Conservation (phyloP, 2,113 vertebrate genomes). For the Gasterosteus aculeatus region DNA sequence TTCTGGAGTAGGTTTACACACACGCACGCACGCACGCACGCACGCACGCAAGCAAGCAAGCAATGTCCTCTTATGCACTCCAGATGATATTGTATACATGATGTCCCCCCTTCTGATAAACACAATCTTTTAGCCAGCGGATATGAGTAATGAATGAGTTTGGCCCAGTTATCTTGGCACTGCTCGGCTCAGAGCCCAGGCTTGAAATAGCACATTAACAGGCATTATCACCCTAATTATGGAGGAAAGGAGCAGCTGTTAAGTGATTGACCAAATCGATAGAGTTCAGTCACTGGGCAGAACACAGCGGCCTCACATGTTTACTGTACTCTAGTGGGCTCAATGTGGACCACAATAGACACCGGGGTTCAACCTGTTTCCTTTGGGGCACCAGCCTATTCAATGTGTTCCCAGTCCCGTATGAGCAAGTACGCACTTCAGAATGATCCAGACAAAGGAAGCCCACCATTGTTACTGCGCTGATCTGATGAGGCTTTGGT, state of each 20-base stretch:
- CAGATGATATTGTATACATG: neutral
- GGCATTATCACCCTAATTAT: neutral
- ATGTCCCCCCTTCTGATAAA: slow-evolving; percentile 7
- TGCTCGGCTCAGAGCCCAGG: neutral
- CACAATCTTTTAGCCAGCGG: neutral
- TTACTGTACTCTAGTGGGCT: neutral
- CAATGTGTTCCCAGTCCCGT: neutral
- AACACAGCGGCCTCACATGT: neutral
- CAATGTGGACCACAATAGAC: neutral
- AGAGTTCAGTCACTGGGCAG: neutral
- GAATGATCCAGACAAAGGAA: neutral
- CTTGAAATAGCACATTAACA: slow-evolving; percentile 14
- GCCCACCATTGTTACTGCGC: neutral
- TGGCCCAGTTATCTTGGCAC: neutral
- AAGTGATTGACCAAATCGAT: slow-evolving; percentile 1
- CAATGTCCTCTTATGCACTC: neutral
- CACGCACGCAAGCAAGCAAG: neutral
- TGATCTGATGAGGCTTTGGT: neutral
- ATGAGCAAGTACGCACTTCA: neutral
- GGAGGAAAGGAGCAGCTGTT: neutral
- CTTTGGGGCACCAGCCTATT: neutral
- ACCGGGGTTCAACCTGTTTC: neutral
- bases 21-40: no score
- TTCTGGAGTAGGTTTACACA: neutral
- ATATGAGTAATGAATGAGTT: neutral